Percentiles rank a stretch among this genome's conserved stretches.
Conservation (phyloP, 1,140 invertebrate genomes). For the Lysiphlebus fabarum region DNA sequence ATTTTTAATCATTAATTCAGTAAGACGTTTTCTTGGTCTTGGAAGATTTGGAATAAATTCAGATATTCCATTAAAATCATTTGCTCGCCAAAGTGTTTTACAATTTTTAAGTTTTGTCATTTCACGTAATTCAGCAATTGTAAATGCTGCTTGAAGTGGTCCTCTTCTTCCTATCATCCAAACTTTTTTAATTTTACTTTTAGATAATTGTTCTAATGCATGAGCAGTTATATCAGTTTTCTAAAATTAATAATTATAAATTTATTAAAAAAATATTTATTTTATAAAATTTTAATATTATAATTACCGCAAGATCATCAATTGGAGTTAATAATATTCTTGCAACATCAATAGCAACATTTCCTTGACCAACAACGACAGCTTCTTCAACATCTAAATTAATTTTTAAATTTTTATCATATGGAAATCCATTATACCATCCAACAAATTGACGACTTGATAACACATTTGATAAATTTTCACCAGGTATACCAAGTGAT, state of each 20-base stretch:
- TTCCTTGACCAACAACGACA: conserved; percentile 92
- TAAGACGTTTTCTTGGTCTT: conserved; percentile 79
- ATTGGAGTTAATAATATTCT: conserved; percentile 80
- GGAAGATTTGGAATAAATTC: conserved; percentile 61
- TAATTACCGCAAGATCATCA: conserved; percentile 63
- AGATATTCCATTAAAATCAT: conserved; percentile 64
- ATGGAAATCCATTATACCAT: conserved; percentile 96
- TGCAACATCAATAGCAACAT: conserved; percentile 97
- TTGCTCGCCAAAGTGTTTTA: conserved; percentile 61
- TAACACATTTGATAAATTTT: conserved; percentile 77
- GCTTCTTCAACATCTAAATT: conserved; percentile 70
- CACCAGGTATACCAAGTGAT: conserved; percentile 78
- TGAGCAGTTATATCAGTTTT: conserved; percentile 88
- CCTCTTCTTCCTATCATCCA: conserved; percentile 88
- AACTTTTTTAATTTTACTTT: conserved; percentile 79
- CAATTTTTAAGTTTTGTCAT: conserved; percentile 77
- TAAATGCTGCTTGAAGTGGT: conserved; percentile 94
- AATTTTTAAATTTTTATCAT: conserved; percentile 67
- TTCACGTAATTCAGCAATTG: conserved; percentile 95
- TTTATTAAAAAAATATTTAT: too few species aligned
- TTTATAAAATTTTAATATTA: conserved; percentile 7
- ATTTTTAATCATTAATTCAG: conserved; percentile 80
- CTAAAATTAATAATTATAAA: conserved; percentile 54
- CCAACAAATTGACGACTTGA: conserved; percentile 91
- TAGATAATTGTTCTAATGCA: conserved; percentile 71